Percentiles rank a stretch among this genome's conserved stretches.
Evolutionary conservation across 2,888 invertebrate species (phyloP).

Genomic region (Loripinus fragilis): DNA sequence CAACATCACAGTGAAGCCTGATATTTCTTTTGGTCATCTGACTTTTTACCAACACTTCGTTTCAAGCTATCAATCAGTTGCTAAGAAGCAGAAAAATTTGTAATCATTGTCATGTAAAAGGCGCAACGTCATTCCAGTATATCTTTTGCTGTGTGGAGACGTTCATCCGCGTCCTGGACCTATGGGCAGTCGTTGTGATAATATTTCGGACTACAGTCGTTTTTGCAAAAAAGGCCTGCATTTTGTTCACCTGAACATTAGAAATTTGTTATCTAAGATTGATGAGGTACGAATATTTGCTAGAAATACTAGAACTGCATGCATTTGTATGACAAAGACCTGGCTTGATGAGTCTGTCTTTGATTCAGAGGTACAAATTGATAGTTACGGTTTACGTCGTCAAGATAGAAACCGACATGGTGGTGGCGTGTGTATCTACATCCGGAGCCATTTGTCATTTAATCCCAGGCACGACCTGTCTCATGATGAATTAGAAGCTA

Average conservation of each 20-base stretch:
- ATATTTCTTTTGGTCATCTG: not conserved
- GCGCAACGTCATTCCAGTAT: not conserved
- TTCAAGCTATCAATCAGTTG: not conserved
- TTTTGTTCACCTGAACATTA: slow-evolving; percentile 9
- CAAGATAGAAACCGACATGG: not conserved
- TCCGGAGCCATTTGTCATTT: not conserved
- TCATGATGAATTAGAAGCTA: not conserved
- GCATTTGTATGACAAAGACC: not conserved
- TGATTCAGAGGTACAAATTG: not conserved
- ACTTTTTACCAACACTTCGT: slow-evolving; percentile 13
- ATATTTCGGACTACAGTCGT: not conserved
- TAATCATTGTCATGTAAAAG: not conserved
- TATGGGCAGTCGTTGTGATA: not conserved
- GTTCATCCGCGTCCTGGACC: slow-evolving; percentile 18
- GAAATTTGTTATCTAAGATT: not conserved
- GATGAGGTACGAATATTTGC: not conserved
- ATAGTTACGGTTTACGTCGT: not conserved
- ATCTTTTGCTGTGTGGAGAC: slow-evolving; percentile 11
- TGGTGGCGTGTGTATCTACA: not conserved
- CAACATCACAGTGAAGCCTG: not conserved
- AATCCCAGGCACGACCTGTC: not conserved
- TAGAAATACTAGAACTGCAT: not conserved
- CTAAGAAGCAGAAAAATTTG: not conserved
- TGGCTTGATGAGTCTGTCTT: slow-evolving; percentile 13
- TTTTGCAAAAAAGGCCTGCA: too few species aligned